A percentile compares a stretch with the other conserved stretches of the same genome.
These are phyloP conservation scores for Crioceris asparagi DNA, from an alignment of 2,888 invertebrate genomes.

Conservation along the genomic window DNA sequence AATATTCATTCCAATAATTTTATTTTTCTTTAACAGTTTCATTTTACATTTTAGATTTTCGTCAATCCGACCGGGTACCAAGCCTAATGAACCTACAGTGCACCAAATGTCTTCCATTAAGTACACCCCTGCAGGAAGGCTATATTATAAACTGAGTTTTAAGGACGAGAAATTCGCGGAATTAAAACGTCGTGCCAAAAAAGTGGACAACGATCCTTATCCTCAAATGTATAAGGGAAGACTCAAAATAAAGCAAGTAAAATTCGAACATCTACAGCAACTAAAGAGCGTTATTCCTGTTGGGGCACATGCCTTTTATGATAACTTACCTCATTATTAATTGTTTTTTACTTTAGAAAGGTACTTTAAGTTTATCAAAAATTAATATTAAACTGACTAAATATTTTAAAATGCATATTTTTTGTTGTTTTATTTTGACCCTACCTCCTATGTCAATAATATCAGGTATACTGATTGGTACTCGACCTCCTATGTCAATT, in stretches of 20 bases:
- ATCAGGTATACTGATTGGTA: no score
- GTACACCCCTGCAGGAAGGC: background rate
- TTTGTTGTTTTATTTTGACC: no score
- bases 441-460: no score
- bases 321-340: no score
- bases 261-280: background rate
- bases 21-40: no score
- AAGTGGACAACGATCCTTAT: background rate
- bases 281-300: constrained; percentile 2
- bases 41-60: no score
- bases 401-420: no score
- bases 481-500: no score
- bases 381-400: no score
- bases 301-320: constrained; percentile 2
- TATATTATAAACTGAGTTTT: constrained; percentile 2
- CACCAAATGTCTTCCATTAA: background rate
- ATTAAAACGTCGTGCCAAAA: background rate
- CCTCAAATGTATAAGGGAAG: background rate
- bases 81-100: background rate
- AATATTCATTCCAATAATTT: no score
- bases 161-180: background rate
- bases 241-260: background rate
- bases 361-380: no score
- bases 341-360: no score
- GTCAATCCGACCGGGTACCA: constrained; percentile 4